Conservation (phyloP, 1,140 invertebrate genomes). For the Eupristina koningsbergeri region DNA sequence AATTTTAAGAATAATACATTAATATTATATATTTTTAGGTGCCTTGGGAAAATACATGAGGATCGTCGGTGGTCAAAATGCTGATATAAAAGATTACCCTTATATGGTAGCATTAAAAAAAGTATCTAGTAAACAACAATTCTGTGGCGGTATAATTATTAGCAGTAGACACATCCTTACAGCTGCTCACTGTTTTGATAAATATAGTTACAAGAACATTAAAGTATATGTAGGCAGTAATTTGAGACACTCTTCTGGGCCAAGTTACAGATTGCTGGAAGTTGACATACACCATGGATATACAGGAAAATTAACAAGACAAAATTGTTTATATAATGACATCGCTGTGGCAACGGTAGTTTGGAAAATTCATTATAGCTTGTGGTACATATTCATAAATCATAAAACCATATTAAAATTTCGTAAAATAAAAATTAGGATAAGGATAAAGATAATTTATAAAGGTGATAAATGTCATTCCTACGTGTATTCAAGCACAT, state of each 20-base stretch:
- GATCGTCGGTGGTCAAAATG: not conserved
- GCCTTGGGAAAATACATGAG: not conserved
- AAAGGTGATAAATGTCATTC: too few species aligned
- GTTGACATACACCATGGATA: not conserved
- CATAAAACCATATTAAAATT: not conserved
- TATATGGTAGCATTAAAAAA: not conserved
- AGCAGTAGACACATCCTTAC: not conserved
- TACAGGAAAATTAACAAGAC: not conserved
- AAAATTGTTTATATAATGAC: not conserved
- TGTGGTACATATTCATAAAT: not conserved
- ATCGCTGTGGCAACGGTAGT: not conserved
- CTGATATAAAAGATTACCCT: not conserved
- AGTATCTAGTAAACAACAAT: not conserved
- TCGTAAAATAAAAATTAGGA: not conserved
- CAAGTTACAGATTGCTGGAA: not conserved
- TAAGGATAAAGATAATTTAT: too few species aligned
- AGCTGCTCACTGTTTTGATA: not conserved
- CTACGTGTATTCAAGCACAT: too few species aligned
- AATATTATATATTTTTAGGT: not conserved
- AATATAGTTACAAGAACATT: not conserved
- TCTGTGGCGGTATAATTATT: not conserved
- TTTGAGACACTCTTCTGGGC: not conserved
- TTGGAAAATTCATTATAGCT: not conserved
- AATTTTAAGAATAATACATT: not conserved
- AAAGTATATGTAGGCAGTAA: not conserved